phyloP scores from a whole-genome alignment of 2,888 invertebrate genomes.

The Amphipyra tragopoginis region DNA sequence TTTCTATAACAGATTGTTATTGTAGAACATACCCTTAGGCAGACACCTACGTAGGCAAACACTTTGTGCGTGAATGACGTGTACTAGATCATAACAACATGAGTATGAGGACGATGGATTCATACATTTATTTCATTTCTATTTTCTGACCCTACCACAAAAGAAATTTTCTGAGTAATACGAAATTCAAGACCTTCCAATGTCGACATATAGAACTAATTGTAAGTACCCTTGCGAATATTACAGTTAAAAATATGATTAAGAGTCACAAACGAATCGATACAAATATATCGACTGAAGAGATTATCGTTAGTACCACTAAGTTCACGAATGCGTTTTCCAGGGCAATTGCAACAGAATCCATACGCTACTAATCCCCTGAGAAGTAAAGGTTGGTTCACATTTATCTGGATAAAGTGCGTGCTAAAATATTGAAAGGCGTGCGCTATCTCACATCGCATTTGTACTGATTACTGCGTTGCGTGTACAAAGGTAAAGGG shows the following conservation, averaged over 20 bases:
- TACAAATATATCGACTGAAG: constrained; percentile 28
- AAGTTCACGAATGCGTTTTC: constrained; percentile 50
- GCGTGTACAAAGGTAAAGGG: constrained; percentile 70
- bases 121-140: too few species aligned
- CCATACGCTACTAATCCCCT: constrained; percentile 67
- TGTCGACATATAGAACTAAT: too few species aligned
- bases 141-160: too few species aligned
- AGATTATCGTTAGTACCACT: constrained; percentile 55
- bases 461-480: constrained; percentile 84
- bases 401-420: constrained; percentile 86
- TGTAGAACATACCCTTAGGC: not conserved
- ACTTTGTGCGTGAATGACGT: not conserved
- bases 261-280: not conserved
- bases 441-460: constrained; percentile 80
- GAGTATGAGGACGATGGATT: constrained; percentile 1
- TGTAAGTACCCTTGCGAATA: not conserved
- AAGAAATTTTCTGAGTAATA: too few species aligned
- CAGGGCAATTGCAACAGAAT: constrained; percentile 58
- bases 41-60: constrained; percentile 2
- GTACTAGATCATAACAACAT: constrained; percentile 1
- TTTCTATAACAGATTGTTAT: not conserved
- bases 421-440: constrained; percentile 86
- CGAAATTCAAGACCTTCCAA: too few species aligned
- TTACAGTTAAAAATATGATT: not conserved
- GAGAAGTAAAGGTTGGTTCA: constrained; percentile 74